Conservation (phyloP, 1,140 invertebrate genomes). For the Lysiphlebus fabarum region DNA sequence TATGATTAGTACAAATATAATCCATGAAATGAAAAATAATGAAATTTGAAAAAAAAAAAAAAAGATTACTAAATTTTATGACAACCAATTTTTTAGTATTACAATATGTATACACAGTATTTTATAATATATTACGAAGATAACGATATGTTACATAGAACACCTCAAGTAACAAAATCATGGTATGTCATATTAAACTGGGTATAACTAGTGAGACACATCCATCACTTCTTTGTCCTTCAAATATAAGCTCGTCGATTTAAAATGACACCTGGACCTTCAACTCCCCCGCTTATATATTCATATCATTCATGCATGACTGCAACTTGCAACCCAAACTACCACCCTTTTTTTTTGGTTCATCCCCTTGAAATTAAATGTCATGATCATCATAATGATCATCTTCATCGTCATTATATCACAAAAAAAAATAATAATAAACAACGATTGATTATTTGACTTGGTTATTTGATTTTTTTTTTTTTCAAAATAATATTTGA, state of each 20-base stretch:
- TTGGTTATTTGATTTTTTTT: too few relatives aligned
- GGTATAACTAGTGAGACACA: constrained; percentile 30
- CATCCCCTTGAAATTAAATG: background rate
- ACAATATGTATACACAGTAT: background rate
- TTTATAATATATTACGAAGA: constrained; percentile 31
- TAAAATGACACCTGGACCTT: constrained; percentile 41
- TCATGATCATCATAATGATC: too few relatives aligned
- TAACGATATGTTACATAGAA: constrained; percentile 27
- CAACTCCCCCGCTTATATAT: constrained; percentile 21
- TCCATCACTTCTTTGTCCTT: constrained; percentile 42
- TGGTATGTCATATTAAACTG: constrained; percentile 34
- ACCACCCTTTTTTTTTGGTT: constrained; percentile 3
- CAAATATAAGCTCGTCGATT: constrained; percentile 15
- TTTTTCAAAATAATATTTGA: too few relatives aligned
- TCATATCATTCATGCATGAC: constrained; percentile 23
- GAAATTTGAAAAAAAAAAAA: background rate
- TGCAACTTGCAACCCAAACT: constrained; percentile 15
- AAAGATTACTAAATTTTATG: constrained; percentile 6
- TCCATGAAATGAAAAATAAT: background rate
- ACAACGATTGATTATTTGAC: too few relatives aligned
- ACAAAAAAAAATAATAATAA: too few relatives aligned
- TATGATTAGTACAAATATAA: too few relatives aligned
- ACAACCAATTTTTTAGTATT: constrained; percentile 11
- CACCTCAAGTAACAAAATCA: constrained; percentile 40
- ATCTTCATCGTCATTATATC: too few relatives aligned